Evolutionary conservation across 2,888 invertebrate genomes (phyloP), one percentile per base, ranked within the genome.

Genomic region (Leucozona laternaria): DNA sequence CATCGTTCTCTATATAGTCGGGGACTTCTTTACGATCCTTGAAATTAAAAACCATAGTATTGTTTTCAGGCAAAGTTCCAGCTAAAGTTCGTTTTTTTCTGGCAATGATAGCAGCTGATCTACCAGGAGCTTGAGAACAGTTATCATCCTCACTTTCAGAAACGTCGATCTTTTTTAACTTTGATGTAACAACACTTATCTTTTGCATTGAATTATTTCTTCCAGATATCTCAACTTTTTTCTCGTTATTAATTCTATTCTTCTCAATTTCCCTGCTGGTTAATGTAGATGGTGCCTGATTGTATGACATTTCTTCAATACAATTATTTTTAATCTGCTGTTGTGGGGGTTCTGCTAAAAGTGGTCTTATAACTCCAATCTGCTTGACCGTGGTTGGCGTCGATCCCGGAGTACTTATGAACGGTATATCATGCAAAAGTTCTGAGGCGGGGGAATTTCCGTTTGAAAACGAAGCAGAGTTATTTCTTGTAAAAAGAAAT

Each of bases 1-100:
- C 97, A 93, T 97, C 97, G 93, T 97, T 97, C 92, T 97, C 97
- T 91, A 98, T 96, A 93, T 98, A 97, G 94, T 97, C 97, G 68
- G 97, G 97, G 90, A 97, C 97, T 90, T 96, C 96, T 93, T 96
- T 96, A 91, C 96, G 95, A 93, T 95, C 94, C 89, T 96, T 96
- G 93, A 97, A 98, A 94, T 97, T 97, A 93, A 97, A 97, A 88
- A 97, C 96, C 93, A 97, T 95, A 37, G 95, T 94, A 89, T 96
- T 96, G 89, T 95, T 96, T 90, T 94, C 93, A 88, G 94, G 93
- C 83, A 88, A 72, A 53, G 79, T 83, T 37, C 88, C 88, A 17
- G 75, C 79, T 53, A 89, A 89, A 55, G 89, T 90, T n/a, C 90
- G 89, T 40, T 90, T 90, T 72, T 92, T 88, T 72, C 88, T 89